Evolutionary conservation across 1,140 invertebrate species (phyloP).

Genomic region (Ladona fulva): DNA sequence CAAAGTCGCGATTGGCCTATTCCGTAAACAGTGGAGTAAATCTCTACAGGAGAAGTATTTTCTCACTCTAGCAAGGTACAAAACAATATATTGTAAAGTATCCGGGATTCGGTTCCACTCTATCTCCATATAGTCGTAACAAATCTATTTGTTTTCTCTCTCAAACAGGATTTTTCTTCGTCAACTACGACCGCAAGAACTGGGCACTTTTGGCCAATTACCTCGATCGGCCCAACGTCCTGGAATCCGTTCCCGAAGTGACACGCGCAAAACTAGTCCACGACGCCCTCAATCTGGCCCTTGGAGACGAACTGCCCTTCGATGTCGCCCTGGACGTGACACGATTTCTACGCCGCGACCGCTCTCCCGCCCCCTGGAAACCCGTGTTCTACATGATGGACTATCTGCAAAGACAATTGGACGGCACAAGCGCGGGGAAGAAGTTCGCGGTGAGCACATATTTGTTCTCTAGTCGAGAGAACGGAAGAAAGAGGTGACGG

Average conservation of each 20-base stretch:
- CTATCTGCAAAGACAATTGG: slow-evolving; percentile 60
- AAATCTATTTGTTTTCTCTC: neutral
- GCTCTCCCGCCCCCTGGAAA: slow-evolving; percentile 64
- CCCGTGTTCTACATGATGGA: slow-evolving; percentile 69
- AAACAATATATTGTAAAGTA: no score
- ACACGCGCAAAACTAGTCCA: slow-evolving; percentile 65
- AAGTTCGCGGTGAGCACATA: slow-evolving; percentile 56
- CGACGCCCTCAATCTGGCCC: slow-evolving; percentile 68
- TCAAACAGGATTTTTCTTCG: slow-evolving; percentile 58
- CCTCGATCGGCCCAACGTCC: slow-evolving; percentile 37
- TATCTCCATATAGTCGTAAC: no score
- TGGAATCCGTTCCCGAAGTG: slow-evolving; percentile 49
- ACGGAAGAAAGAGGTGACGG: neutral
- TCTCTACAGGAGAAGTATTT: no score
- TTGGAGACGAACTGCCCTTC: slow-evolving; percentile 62
- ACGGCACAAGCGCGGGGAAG: slow-evolving; percentile 48
- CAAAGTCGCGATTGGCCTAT: no score
- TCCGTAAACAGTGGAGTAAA: no score
- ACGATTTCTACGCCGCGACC: slow-evolving; percentile 56
- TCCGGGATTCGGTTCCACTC: no score
- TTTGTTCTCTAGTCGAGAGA: no score
- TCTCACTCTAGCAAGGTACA: no score
- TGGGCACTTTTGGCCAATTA: slow-evolving; percentile 62
- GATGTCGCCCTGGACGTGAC: slow-evolving; percentile 64
- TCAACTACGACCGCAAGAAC: slow-evolving; percentile 70